Base-by-base conservation (phyloP, 2,113 vertebrate genomes). In the Aphelocoma coerulescens region DNA sequence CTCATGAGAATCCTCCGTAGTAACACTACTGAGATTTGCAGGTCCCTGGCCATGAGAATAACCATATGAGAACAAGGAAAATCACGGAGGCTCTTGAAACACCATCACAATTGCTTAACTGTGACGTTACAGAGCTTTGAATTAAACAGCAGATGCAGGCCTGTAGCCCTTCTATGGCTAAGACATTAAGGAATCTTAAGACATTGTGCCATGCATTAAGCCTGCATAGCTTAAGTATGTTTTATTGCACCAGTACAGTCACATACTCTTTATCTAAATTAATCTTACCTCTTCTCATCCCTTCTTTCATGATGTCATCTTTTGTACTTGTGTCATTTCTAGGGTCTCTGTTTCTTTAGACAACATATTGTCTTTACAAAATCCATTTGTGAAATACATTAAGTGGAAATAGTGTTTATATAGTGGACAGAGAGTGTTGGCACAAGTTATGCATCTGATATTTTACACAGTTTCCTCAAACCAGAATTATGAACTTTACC, bases 281-380 rank as follows among this genome's bases (percentile, higher is more conserved):
- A 74, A 22, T 24, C 13, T 11, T 43, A 54, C 1, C 3, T 7
- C 4, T 85, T 88, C 65, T 81, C 0, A 0, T 41, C 5, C 8
- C 4, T 61, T 88, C 37, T 74, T 43, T 85, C 13, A 8, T 2
- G 0, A 6, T 74, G 75, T 85, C 11, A 6, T 75, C 24, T 71
- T 54, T 76, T 71, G 21, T 15, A 66, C 6, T 58, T 59, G 1
- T 51, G 44, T n/a, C 4, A 26, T 63, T 83, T 91, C 17, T 83
- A 75, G 18, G 5, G 8, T 49, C 7, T 1, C 0, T 43, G 13
- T 52, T 81, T 85, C 65, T 88, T 71, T 55, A 55, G 11, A 73
- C 16, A 58, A 9, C 23, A 6, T 35, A 37, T 55, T 76, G 22
- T 33, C 13, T 67, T 72, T 59, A n/a, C 21, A 74, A 43, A 49